Percentiles rank a stretch among this genome's conserved stretches.
These are phyloP conservation scores for Emydoidea blandingii DNA, from an alignment of 2,797 vertebrate genomes.

Conservation along the genomic window DNA sequence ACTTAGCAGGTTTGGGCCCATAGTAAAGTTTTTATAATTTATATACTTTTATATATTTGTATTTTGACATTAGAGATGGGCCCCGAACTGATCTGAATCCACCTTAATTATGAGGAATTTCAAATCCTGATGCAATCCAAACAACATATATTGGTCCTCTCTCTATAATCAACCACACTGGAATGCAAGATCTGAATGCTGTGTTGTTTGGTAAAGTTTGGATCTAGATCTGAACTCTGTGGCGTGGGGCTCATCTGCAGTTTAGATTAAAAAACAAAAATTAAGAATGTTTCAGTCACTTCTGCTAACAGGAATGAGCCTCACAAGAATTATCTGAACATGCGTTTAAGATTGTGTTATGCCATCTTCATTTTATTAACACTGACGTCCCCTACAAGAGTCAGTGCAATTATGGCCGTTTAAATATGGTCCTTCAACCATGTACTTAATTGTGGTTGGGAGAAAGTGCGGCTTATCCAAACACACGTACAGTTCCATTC, in stretches of 20 bases:
- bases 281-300: constrained; percentile 40
- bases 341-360: constrained; percentile 28
- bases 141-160: neutral
- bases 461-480: constrained; percentile 36
- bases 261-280: constrained; percentile 31
- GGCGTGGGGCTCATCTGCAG: neutral
- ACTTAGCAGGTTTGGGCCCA: neutral
- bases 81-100: constrained; percentile 17
- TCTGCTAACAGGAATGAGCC: constrained; percentile 27
- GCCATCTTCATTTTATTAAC: constrained; percentile 40
- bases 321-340: constrained; percentile 16
- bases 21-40: neutral
- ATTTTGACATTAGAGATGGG: neutral
- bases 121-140: constrained; percentile 7
- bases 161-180: neutral
- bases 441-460: constrained; percentile 24
- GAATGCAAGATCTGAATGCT: neutral
- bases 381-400: constrained; percentile 55
- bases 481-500: constrained; percentile 16
- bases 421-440: constrained; percentile 63
- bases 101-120: neutral
- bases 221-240: neutral
- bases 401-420: constrained; percentile 35
- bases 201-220: neutral
- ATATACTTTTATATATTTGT: neutral